A percentile compares a stretch with the other conserved stretches of the same genome.
phyloP scores from a whole-genome alignment of 2,888 invertebrate genomes.

The Archaeoteleia sp. region DNA sequence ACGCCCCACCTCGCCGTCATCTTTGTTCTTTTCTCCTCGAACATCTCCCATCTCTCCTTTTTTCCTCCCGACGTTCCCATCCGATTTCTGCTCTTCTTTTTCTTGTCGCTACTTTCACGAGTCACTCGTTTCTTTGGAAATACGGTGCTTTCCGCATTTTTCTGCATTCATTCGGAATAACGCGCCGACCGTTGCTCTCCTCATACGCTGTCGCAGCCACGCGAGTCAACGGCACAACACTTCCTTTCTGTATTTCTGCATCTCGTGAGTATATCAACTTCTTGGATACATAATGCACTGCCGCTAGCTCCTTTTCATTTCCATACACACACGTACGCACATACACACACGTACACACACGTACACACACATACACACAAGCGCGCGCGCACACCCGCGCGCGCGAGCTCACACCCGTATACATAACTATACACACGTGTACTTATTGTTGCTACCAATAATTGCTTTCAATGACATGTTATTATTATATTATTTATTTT shows the following conservation, averaged over 20 bases:
- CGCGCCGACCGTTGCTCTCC: conserved; percentile 22
- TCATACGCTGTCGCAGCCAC: conserved; percentile 25
- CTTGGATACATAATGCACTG: background rate
- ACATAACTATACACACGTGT: too few species aligned
- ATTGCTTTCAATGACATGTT: too few species aligned
- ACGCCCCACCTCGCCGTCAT: conserved; percentile 1
- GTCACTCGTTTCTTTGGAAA: conserved; percentile 7
- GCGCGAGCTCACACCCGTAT: too few species aligned
- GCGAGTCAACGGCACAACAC: conserved; percentile 33
- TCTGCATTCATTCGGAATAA: conserved; percentile 19
- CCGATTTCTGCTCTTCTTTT: conserved; percentile 9
- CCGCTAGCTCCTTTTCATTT: background rate
- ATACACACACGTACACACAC: too few species aligned
- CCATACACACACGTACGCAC: too few species aligned
- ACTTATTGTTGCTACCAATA: too few species aligned
- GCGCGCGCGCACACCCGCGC: too few species aligned
- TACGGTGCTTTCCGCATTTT: conserved; percentile 32
- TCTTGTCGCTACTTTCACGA: conserved; percentile 1
- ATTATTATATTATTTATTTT: too few species aligned
- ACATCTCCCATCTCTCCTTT: background rate
- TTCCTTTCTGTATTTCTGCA: conserved; percentile 30
- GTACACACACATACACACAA: too few species aligned
- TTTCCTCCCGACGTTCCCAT: conserved; percentile 1
- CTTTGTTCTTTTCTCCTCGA: background rate
- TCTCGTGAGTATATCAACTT: conserved; percentile 23